Percentiles rank a stretch among this genome's conserved stretches.
These are phyloP conservation scores for Micronisus gabar DNA, from an alignment of 2,113 vertebrate genomes.

Conservation along the genomic window DNA sequence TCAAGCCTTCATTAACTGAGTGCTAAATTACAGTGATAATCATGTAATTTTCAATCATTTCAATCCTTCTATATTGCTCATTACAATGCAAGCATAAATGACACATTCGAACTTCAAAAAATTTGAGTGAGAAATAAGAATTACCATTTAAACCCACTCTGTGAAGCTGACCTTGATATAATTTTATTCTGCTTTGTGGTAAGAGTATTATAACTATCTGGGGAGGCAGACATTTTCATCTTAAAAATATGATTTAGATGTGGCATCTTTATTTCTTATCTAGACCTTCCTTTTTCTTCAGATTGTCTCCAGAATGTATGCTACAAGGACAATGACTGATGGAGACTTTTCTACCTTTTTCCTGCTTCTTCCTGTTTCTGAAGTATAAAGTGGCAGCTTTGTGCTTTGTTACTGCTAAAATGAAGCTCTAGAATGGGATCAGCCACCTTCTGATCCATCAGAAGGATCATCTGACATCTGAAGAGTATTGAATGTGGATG, in stretches of 20 bases:
- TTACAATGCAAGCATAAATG: neutral
- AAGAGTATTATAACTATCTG: neutral
- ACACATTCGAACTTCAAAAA: neutral
- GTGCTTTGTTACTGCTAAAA: neutral
- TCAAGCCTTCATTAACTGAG: slow-evolving; percentile 47
- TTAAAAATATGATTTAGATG: neutral
- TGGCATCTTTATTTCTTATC: neutral
- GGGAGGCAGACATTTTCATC: neutral
- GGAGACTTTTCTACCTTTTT: neutral
- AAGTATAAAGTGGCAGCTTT: neutral
- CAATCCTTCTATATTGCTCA: neutral
- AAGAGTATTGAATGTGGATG: neutral
- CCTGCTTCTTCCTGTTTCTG: neutral
- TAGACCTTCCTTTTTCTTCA: neutral
- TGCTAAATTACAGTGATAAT: slow-evolving; percentile 38
- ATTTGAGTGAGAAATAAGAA: neutral
- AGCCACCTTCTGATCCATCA: neutral
- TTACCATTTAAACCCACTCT: neutral
- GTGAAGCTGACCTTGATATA: neutral
- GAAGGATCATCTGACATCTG: neutral
- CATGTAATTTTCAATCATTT: slow-evolving; percentile 1
- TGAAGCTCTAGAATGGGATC: neutral
- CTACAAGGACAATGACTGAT: neutral
- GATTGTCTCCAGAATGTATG: neutral
- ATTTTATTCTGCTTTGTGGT: neutral